Percentiles rank a stretch among this genome's conserved stretches.
Evolutionary conservation across 1,140 invertebrate genomes (phyloP).

Genomic region (Galendromus occidentalis): DNA sequence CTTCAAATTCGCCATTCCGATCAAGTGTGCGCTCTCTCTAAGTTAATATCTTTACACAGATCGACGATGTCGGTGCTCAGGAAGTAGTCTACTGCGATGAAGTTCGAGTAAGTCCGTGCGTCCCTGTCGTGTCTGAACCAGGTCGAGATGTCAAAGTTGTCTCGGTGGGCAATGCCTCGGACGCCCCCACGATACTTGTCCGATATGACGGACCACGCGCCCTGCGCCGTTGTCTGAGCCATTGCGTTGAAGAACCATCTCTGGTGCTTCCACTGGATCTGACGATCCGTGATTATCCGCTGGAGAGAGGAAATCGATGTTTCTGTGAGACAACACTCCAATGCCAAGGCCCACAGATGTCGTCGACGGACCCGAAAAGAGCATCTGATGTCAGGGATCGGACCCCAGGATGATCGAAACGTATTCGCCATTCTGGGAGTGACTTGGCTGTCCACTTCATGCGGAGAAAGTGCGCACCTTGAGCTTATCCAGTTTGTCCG

Average conservation of each 20-base stretch:
- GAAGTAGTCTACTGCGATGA: neutral
- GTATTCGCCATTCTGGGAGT: too few species aligned
- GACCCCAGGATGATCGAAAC: too few species aligned
- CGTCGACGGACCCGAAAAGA: too few species aligned
- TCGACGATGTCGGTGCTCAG: neutral
- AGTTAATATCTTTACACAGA: neutral
- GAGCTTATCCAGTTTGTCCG: neutral
- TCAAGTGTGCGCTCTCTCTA: neutral
- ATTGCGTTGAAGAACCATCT: neutral
- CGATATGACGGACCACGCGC: neutral
- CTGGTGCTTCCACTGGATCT: neutral
- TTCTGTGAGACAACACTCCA: too few species aligned
- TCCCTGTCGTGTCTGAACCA: neutral
- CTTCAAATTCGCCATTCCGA: too few species aligned
- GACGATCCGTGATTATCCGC: neutral
- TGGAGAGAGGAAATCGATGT: neutral
- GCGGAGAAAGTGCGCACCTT: neutral
- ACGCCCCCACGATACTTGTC: conserved; percentile 2
- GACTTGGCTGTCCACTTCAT: too few species aligned
- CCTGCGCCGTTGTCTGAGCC: neutral
- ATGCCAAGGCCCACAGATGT: too few species aligned
- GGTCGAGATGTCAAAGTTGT: neutral
- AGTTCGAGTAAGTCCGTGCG: neutral
- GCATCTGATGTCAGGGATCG: too few species aligned
- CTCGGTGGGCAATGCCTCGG: neutral